phyloP scores from a whole-genome alignment of 2,113 vertebrate species.

The Chroicocephalus ridibundus region DNA sequence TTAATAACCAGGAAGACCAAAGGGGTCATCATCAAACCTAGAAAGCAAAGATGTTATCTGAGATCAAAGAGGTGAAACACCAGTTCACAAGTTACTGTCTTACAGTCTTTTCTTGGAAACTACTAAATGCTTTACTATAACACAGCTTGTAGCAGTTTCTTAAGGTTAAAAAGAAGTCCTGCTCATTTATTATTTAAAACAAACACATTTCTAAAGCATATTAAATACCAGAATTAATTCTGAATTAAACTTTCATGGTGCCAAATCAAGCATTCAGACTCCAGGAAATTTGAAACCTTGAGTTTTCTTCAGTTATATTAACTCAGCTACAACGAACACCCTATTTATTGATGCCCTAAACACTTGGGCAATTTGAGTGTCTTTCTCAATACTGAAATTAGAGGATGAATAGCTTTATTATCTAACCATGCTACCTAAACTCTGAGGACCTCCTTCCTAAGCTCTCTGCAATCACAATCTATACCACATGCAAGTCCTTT shows the following conservation, averaged over 20 bases:
- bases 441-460: not conserved
- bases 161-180: not conserved
- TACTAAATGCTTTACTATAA: not conserved
- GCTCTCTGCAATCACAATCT: not conserved
- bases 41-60: not conserved
- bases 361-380: not conserved
- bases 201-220: not conserved
- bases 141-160: not conserved
- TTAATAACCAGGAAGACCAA: not conserved
- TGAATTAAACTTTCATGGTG: not conserved
- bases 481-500: not conserved
- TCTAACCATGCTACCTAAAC: not conserved
- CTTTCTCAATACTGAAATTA: not conserved
- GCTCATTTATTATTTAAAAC: not conserved
- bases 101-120: not conserved
- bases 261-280: not conserved
- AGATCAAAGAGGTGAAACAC: not conserved
- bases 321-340: not conserved
- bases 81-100: not conserved
- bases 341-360: not conserved
- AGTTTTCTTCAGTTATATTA: not conserved
- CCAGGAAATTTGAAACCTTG: not conserved
- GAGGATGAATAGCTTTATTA: not conserved
- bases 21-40: not conserved
- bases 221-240: not conserved